phyloP scores from a whole-genome alignment of 2,113 vertebrate species.

The Prinia subflava region DNA sequence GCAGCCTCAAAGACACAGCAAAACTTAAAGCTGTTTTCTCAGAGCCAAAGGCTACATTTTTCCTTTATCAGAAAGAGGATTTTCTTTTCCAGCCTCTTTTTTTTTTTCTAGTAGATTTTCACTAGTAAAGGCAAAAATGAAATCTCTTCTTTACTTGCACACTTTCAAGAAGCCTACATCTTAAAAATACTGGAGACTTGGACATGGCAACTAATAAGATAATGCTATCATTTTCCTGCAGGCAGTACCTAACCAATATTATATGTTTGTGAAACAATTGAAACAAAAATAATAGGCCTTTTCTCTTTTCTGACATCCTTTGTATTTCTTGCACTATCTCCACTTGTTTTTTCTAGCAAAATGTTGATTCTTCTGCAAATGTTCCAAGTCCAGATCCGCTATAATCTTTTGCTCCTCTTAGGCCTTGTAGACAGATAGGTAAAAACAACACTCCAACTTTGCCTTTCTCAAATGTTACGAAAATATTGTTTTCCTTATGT shows the following conservation, averaged over 20 bases:
- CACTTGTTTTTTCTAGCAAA: not conserved
- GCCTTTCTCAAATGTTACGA: not conserved
- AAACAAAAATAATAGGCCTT: not conserved
- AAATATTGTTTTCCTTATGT: not conserved
- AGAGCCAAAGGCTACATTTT: not conserved
- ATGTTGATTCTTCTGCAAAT: not conserved
- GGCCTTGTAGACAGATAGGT: not conserved
- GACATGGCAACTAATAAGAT: not conserved
- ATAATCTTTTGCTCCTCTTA: not conserved
- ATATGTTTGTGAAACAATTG: constrained; percentile 23
- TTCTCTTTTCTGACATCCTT: not conserved
- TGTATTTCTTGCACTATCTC: not conserved
- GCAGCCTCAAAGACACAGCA: not conserved
- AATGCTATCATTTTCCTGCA: constrained; percentile 33
- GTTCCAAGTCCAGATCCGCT: not conserved
- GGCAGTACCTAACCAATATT: not conserved
- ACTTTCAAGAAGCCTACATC: not conserved
- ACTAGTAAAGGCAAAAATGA: not conserved
- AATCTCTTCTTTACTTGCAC: not conserved
- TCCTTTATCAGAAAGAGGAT: not conserved
- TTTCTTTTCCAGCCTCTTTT: not conserved
- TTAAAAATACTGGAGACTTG: not conserved
- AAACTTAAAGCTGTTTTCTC: not conserved
- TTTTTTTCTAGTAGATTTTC: not conserved
- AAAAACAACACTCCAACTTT: not conserved